Evolutionary conservation across 2,888 invertebrate genomes (phyloP).

Genomic region (Mimachlamys varia): DNA sequence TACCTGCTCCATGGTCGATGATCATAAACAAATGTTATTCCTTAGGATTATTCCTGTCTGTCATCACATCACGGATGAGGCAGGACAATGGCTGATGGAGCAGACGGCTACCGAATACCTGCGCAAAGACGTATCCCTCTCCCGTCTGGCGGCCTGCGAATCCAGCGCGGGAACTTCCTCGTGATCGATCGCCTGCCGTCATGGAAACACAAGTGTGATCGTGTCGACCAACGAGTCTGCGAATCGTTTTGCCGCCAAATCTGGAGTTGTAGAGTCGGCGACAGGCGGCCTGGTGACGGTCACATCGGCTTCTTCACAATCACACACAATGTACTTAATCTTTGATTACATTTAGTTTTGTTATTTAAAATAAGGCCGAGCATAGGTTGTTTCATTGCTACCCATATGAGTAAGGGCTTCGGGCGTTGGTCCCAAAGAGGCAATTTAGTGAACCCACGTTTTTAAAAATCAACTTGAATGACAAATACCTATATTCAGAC

Average conservation of each 20-base stretch:
- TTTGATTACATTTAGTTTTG: too few species aligned
- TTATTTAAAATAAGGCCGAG: too few species aligned
- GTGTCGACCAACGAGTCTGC: conserved; percentile 7
- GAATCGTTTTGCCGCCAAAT: conserved; percentile 31
- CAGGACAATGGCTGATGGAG: neutral
- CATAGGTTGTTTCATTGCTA: too few species aligned
- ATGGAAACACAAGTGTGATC: conserved; percentile 20
- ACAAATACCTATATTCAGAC: too few species aligned
- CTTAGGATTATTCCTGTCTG: neutral
- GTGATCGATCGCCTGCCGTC: conserved; percentile 36
- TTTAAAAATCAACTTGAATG: too few species aligned
- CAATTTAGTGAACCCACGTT: too few species aligned
- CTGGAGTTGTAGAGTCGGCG: neutral
- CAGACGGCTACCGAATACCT: conserved; percentile 20
- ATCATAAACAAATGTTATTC: neutral
- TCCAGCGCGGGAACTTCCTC: conserved; percentile 26
- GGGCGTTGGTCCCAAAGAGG: too few species aligned
- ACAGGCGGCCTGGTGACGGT: neutral
- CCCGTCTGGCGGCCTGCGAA: conserved; percentile 30
- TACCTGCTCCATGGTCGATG: neutral
- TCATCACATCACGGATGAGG: neutral
- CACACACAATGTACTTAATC: too few species aligned
- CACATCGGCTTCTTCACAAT: neutral
- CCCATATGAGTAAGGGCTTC: too few species aligned
- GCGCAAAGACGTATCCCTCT: conserved; percentile 4